Percentiles rank a stretch among this genome's conserved stretches.
Conservation (phyloP, 2,888 invertebrate species). For the Epinotia demarniana region DNA sequence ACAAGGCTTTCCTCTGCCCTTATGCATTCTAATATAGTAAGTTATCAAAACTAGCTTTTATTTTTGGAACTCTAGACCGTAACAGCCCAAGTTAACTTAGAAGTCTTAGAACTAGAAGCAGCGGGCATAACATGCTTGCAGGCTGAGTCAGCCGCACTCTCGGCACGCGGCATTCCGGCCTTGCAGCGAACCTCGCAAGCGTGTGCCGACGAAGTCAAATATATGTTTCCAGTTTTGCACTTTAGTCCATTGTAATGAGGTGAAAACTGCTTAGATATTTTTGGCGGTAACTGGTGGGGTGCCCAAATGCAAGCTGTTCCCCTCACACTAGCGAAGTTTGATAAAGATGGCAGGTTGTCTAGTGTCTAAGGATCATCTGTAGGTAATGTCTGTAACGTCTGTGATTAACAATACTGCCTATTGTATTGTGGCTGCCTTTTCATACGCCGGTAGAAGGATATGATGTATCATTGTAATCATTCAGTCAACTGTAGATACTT, state of each 20-base stretch:
- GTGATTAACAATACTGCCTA: not conserved
- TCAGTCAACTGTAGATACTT: not conserved
- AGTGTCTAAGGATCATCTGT: conserved; percentile 5
- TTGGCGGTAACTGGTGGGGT: no score
- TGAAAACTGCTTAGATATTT: not conserved
- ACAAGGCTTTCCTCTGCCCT: not conserved
- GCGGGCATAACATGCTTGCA: conserved; percentile 4
- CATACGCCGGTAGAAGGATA: not conserved
- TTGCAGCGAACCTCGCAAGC: conserved; percentile 1
- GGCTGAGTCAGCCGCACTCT: conserved; percentile 27
- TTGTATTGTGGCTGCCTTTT: not conserved
- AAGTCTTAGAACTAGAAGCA: conserved; percentile 13
- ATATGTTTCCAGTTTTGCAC: not conserved
- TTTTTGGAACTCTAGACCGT: conserved; percentile 6
- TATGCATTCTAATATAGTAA: no score
- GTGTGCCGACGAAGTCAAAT: not conserved
- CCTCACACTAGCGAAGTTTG: not conserved
- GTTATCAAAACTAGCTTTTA: conserved; percentile 2
- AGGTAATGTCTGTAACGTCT: conserved; percentile 9
- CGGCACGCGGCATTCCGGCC: conserved; percentile 14
- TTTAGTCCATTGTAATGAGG: not conserved
- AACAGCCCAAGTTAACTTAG: not conserved
- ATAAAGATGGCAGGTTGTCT: not conserved
- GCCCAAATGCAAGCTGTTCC: not conserved
- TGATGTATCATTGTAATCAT: not conserved